Percentiles rank a stretch among this genome's conserved stretches.
Conservation (phyloP, 2,113 vertebrate species). For the Hirundichthys speculiger region DNA sequence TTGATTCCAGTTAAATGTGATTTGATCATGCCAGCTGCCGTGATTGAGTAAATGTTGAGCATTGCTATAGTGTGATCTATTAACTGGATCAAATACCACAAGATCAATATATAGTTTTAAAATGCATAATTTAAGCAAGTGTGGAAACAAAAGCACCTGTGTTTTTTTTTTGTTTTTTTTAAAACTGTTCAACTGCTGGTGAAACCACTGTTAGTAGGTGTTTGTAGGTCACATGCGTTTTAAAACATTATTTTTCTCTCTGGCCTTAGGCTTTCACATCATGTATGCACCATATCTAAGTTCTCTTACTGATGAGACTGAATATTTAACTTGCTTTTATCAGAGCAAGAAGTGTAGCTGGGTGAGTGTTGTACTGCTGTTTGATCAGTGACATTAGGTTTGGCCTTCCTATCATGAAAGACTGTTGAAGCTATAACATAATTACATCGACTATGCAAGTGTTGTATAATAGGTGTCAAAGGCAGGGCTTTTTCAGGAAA, state of each 20-base stretch:
- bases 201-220: neutral
- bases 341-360: no score
- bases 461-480: neutral
- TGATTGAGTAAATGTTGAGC: conserved; percentile 15
- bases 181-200: conserved; percentile 4
- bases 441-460: no score
- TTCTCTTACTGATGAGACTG: conserved; percentile 15
- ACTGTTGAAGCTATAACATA: neutral
- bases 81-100: conserved; percentile 19
- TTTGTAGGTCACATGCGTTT: conserved; percentile 28
- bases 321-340: conserved; percentile 11
- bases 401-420: neutral
- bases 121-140: neutral
- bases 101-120: conserved; percentile 23
- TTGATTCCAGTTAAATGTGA: conserved; percentile 6
- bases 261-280: conserved; percentile 27
- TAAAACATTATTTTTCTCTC: conserved; percentile 11
- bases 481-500: conserved; percentile 9
- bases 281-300: conserved; percentile 28
- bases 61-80: conserved; percentile 6
- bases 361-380: no score
- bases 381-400: neutral
- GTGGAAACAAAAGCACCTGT: neutral
- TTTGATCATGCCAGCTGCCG: conserved; percentile 20
- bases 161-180: no score